Base-by-base conservation (phyloP, 1,140 invertebrate species). In the Aphis gossypii region DNA sequence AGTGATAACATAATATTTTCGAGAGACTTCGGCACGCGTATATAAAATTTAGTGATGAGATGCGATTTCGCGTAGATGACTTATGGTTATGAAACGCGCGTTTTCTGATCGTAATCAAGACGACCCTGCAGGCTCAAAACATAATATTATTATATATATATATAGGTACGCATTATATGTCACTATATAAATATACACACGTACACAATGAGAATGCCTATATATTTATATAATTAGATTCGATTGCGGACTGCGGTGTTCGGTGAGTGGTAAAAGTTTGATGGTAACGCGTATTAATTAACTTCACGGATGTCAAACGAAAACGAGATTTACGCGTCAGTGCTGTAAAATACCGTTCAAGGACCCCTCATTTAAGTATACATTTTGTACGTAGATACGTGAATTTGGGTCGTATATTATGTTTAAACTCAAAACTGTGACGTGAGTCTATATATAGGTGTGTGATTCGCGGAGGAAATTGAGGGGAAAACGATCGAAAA, bases 281-380 rank as follows among this genome's bases (percentile, higher is more conserved):
- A 44, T 44, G 51, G 89, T 35, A 90, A 90, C 51, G 89, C 51
- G 48, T 54, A 68, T 44, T 46, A 76, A 76, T 76, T 41, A 91
- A 68, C 54, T 91, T 91, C 90, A 91, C 90, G 90, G 90, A 91
- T 91, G 90, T 91, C 90, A 91, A 91, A 68, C 56, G 90, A 91
- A 91, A 91, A 60, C 89, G 38, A 90, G 56, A 91, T 91, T 76
- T 91, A 76, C 30, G 44, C 60, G 60, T 76, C 60, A 76, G 54
- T 44, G 23, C 48, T 35, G 30, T 82, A 48, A 92, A 60, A 60
- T 92, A 92, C 41, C 30, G 20, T 82, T 76, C 90, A 92, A 92
- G 90, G 60, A 92, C 68, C 51, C n/a, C 8, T 35, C 38, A 7
- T 83, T 83, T 38, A 35, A 7, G 23, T 83, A 25, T 68, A 25